Evolutionary conservation across 2,888 invertebrate species (phyloP).

Genomic region (Caenorhabditis sp.): DNA sequence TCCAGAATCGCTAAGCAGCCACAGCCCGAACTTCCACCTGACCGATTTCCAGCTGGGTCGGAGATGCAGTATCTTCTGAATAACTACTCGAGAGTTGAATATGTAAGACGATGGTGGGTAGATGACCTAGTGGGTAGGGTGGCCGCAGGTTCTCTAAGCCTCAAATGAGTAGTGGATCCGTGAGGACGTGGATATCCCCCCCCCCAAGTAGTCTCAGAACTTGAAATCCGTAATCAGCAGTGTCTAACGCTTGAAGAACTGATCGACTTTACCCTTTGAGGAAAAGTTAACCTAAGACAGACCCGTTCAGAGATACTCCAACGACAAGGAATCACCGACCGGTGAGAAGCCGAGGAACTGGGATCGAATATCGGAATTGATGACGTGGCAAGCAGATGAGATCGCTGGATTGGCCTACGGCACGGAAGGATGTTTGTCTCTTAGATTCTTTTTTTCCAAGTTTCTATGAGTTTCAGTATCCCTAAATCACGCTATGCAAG

Average conservation of each 20-base stretch:
- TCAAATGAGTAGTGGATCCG: no score
- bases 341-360: constrained; percentile 40
- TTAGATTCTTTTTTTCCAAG: neutral
- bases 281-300: no score
- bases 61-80: constrained; percentile 19
- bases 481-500: constrained; percentile 45
- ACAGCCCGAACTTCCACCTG: constrained; percentile 30
- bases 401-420: constrained; percentile 32
- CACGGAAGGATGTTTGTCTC: constrained; percentile 22
- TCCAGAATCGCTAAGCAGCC: constrained; percentile 19
- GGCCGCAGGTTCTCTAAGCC: no score
- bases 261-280: no score
- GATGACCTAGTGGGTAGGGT: no score
- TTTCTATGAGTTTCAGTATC: constrained; percentile 39
- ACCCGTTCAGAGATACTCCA: constrained; percentile 29
- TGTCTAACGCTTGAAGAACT: no score
- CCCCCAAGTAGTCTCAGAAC: no score
- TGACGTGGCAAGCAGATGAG: constrained; percentile 1
- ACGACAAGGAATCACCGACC: constrained; percentile 30
- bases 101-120: no score
- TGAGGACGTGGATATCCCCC: no score
- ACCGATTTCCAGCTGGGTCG: constrained; percentile 10
- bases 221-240: no score
- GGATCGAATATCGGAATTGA: constrained; percentile 26
- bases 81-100: constrained; percentile 11